Evolutionary conservation across 1,140 invertebrate species (phyloP).

Genomic region (Proctacanthus coquilletti): DNA sequence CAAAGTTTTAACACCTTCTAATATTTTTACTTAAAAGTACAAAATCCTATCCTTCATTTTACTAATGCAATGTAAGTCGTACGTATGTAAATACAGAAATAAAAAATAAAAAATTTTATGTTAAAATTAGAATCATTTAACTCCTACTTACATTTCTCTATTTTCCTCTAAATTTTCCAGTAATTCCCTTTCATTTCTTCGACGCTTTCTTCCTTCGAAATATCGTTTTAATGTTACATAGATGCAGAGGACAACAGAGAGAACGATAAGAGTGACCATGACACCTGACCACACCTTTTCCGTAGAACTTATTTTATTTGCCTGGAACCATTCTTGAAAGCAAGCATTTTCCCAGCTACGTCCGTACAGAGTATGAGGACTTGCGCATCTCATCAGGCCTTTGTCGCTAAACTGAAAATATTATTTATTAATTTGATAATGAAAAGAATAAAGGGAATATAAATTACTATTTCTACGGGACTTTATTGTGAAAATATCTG

Average conservation of each 20-base stretch:
- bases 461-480: too few species aligned
- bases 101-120: too few species aligned
- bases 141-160: conserved; percentile 41
- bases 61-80: too few species aligned
- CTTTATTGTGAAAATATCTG: too few species aligned
- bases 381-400: conserved; percentile 36
- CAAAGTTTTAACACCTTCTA: too few species aligned
- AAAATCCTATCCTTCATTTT: too few species aligned
- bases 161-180: conserved; percentile 37
- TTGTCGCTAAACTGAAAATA: conserved; percentile 15
- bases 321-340: conserved; percentile 38
- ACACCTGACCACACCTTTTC: conserved; percentile 45
- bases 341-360: conserved; percentile 50
- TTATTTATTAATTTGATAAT: too few species aligned
- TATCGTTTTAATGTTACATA: conserved; percentile 36
- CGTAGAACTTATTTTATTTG: conserved; percentile 19
- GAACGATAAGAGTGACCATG: conserved; percentile 36
- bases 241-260: conserved; percentile 31
- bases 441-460: too few species aligned
- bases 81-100: too few species aligned
- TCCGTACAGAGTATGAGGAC: conserved; percentile 40
- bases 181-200: conserved; percentile 33
- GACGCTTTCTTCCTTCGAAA: conserved; percentile 30
- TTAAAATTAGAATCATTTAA: too few species aligned
- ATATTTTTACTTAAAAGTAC: too few species aligned